These are phyloP conservation scores for Lamproptera curius DNA, from an alignment of 2,888 invertebrate genomes.

Conservation along the genomic window DNA sequence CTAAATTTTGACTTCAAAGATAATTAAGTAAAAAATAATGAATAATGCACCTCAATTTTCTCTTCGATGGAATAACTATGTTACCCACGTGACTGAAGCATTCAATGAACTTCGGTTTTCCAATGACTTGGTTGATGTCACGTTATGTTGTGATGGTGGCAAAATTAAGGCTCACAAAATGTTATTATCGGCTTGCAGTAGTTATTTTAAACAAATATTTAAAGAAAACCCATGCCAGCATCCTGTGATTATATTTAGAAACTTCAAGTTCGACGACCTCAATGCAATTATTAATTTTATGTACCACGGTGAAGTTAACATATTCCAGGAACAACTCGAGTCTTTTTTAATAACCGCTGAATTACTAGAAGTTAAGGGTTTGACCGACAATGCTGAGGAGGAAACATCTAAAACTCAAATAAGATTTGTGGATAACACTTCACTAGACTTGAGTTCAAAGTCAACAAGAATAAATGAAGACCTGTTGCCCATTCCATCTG, in stretches of 20 bases:
- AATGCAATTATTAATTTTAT: slow-evolving; percentile 89
- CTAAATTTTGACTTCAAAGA: slow-evolving; percentile 4
- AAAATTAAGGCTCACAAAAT: slow-evolving; percentile 91
- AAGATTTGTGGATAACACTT: slow-evolving; percentile 46
- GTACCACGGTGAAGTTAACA: slow-evolving; percentile 91
- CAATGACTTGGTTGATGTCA: slow-evolving; percentile 89
- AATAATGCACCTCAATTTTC: slow-evolving; percentile 88
- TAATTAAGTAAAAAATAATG: slow-evolving; percentile 40
- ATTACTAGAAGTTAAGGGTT: slow-evolving; percentile 85
- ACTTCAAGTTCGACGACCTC: slow-evolving; percentile 87
- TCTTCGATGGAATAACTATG: slow-evolving; percentile 92
- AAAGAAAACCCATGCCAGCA: slow-evolving; percentile 89
- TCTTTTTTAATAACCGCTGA: slow-evolving; percentile 89
- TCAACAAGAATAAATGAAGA: slow-evolving; percentile 49
- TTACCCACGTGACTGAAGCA: slow-evolving; percentile 87
- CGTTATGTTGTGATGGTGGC: slow-evolving; percentile 90
- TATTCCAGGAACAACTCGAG: slow-evolving; percentile 86
- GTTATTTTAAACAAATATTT: slow-evolving; percentile 85
- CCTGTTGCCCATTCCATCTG: slow-evolving; percentile 46
- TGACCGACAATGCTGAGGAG: slow-evolving; percentile 80
- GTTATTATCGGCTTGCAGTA: slow-evolving; percentile 90
- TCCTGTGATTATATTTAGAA: slow-evolving; percentile 88
- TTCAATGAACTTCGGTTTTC: slow-evolving; percentile 84
- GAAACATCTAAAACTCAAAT: slow-evolving; percentile 56
- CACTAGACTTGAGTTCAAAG: slow-evolving; percentile 67